Base-by-base conservation (phyloP, 2,888 invertebrate genomes). In the Nephrotoma guestfalica region DNA sequence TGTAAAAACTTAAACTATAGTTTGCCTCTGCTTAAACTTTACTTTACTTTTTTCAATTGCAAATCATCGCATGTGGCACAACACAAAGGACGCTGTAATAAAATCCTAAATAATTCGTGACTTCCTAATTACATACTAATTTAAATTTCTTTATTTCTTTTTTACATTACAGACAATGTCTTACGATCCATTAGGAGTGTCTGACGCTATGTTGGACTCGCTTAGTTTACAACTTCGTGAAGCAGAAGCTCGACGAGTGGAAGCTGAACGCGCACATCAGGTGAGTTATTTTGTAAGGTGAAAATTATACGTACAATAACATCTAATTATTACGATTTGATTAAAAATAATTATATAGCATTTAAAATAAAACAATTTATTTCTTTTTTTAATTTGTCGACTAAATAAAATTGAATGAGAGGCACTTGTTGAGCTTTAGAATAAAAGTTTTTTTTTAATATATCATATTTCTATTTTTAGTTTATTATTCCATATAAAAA, bases 141-240 rank as follows among this genome's bases (percentile, higher is more conserved):
- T 43, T 43, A 43, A 43, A 43, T 43, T 43, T 47, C 4, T 71
- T 7, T 57, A 6, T 85, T 42, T 7, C 2, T 57, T 86, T 15
- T 86, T 86, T 41, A 87, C 45, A 43, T 88, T 88, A 45, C 87
- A 89, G 89, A 89, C 88, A 88, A 89, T 90, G 89, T 89, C 89
- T 88, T 93, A 93, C 92, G 88, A 88, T 86, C 87, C 88, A 86
- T 87, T 87, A 87, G 87, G 89, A 88, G 88, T 87, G 87, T 87
- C 88, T 88, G 91, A 91, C 88, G 89, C 90, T 89, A 92, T 92
- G 91, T 90, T 94, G 91, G 94, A 94, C 90, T 90, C 93, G 89
- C 91, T 95, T 90, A 94, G 95, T 89, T 92, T 95, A 92, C 94
- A 96, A 91, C 93, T 96, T 92, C 94, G 96, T 89, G 96, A 96